phyloP scores from a whole-genome alignment of 2,797 vertebrate genomes.

The Heliangelus exortis region DNA sequence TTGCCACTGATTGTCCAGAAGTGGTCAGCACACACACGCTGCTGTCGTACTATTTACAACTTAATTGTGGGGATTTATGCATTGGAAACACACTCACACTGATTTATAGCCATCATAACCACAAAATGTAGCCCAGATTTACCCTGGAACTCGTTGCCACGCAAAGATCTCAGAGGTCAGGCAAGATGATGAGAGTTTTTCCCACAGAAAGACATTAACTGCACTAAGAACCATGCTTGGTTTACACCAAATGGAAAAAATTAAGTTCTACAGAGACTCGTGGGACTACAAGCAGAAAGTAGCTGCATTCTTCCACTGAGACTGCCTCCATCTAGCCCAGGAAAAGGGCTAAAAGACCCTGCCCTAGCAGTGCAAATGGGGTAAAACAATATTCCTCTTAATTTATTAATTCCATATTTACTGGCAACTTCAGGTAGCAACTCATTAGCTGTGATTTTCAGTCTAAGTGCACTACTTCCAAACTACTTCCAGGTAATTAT shows the following conservation, averaged over 20 bases:
- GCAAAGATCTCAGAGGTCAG: slow-evolving; percentile 76
- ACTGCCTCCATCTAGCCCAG: not conserved
- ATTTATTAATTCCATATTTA: not conserved
- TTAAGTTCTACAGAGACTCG: not conserved
- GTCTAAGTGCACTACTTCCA: not conserved
- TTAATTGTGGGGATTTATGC: not conserved
- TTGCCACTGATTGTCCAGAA: not conserved
- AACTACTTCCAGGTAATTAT: not conserved
- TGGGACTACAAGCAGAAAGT: not conserved
- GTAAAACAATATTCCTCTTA: not conserved
- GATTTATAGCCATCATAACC: slow-evolving; percentile 67
- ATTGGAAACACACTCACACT: not conserved
- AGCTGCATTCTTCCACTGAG: not conserved
- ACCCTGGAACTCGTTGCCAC: slow-evolving; percentile 53
- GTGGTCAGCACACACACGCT: not conserved
- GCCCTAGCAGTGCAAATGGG: not conserved
- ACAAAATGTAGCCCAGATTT: not conserved
- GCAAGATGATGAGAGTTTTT: slow-evolving; percentile 60
- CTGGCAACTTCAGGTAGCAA: not conserved
- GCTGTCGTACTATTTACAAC: not conserved
- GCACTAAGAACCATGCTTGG: not conserved
- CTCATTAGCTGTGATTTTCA: not conserved
- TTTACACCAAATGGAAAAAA: not conserved
- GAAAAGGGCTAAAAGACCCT: not conserved
- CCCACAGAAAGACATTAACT: not conserved